Evolutionary conservation across 2,888 invertebrate species (phyloP).

Genomic region (Endomychus coccineus): DNA sequence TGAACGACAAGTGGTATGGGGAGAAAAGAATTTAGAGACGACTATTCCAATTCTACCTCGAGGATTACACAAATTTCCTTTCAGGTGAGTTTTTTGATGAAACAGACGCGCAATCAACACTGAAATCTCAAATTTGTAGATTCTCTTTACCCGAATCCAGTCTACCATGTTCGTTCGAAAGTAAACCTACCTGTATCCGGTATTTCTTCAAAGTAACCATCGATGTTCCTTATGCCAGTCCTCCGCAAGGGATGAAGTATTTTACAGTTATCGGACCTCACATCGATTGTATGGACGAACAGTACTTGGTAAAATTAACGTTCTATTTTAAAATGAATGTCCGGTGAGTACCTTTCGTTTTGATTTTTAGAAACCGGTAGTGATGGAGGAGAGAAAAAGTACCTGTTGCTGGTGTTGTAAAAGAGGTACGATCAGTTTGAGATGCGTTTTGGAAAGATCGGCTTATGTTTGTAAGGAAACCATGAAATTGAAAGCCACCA

Average conservation of each 20-base stretch:
- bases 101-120: too few relatives aligned
- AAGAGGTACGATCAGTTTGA: constrained; percentile 57
- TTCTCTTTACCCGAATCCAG: constrained; percentile 66
- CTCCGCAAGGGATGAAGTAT: constrained; percentile 72
- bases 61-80: constrained; percentile 63
- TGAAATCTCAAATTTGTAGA: constrained; percentile 28
- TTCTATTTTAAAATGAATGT: neutral
- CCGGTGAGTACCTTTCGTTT: too few relatives aligned
- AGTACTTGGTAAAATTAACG: constrained; percentile 58
- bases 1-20: constrained; percentile 64
- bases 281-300: constrained; percentile 74
- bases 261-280: constrained; percentile 72
- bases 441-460: constrained; percentile 61
- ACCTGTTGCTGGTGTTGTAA: constrained; percentile 68
- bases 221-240: constrained; percentile 70
- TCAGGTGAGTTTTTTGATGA: constrained; percentile 38
- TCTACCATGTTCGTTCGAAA: constrained; percentile 71
- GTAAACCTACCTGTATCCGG: constrained; percentile 62
- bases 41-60: constrained; percentile 61
- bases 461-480: constrained; percentile 71
- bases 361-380: constrained; percentile 54
- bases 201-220: constrained; percentile 67
- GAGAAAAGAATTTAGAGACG: constrained; percentile 58
- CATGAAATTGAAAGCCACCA: constrained; percentile 58
- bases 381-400: constrained; percentile 55